phyloP scores from a whole-genome alignment of 2,113 vertebrate genomes.

The Ellobius talpinus region DNA sequence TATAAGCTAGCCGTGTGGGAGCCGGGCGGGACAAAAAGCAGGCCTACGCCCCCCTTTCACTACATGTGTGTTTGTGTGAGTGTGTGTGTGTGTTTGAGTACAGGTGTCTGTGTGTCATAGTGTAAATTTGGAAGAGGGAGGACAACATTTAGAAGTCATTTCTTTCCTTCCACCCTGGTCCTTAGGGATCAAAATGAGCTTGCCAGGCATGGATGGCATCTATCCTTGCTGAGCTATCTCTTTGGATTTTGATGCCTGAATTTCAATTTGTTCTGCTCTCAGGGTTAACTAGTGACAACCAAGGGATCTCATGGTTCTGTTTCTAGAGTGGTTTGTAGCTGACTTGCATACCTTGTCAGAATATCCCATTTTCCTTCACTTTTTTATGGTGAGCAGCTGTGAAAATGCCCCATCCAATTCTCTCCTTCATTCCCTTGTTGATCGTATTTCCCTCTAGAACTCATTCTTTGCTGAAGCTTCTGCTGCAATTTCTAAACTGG shows the following conservation, averaged over 20 bases:
- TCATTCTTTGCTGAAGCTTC: not conserved
- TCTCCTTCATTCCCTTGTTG: not conserved
- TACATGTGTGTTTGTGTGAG: too few relatives aligned
- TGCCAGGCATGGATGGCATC: too few relatives aligned
- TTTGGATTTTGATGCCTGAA: not conserved
- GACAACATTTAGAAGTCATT: not conserved
- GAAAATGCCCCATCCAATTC: not conserved
- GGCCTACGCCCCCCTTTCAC: too few relatives aligned
- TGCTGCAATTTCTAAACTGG: not conserved
- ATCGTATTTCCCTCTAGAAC: not conserved
- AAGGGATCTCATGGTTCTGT: not conserved
- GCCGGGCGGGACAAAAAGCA: too few relatives aligned
- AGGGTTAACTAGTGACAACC: not conserved
- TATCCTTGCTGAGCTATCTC: not conserved
- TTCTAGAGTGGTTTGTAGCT: not conserved
- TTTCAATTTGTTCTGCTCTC: conserved; percentile 31
- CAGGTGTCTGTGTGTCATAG: not conserved
- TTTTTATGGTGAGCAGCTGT: not conserved
- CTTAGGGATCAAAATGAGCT: not conserved
- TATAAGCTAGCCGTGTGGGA: too few relatives aligned
- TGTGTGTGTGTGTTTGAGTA: not conserved
- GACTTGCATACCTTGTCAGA: not conserved
- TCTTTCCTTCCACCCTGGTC: not conserved
- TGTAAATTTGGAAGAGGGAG: not conserved
- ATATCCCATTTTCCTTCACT: not conserved